Percentiles rank a stretch among this genome's conserved stretches.
These are phyloP conservation scores for Melanotaenia maccullochi DNA, from an alignment of 2,797 vertebrate species.

Conservation along the genomic window DNA sequence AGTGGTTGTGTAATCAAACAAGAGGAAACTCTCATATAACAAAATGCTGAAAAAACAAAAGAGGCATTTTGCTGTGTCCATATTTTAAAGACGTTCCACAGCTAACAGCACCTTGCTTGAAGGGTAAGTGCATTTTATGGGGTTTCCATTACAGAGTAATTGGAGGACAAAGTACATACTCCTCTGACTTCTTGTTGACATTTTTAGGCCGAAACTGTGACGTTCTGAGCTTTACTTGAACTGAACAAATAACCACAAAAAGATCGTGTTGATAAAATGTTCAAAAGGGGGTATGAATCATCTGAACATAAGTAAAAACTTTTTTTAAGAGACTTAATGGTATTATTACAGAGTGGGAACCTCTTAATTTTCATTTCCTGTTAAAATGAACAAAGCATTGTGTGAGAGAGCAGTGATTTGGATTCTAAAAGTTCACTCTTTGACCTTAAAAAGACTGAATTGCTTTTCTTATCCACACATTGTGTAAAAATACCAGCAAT, in stretches of 20 bases:
- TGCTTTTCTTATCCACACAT: slow-evolving; percentile 13
- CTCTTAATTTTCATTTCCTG: slow-evolving; percentile 52
- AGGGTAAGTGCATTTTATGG: slow-evolving; percentile 58
- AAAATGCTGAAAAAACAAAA: slow-evolving; percentile 6
- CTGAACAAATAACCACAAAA: slow-evolving; percentile 40
- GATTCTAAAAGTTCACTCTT: slow-evolving; percentile 40
- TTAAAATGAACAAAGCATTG: slow-evolving; percentile 35
- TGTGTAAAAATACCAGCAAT: slow-evolving; percentile 8
- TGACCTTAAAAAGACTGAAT: slow-evolving; percentile 40
- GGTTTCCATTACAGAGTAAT: slow-evolving; percentile 48
- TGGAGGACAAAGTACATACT: slow-evolving; percentile 61
- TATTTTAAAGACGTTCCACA: slow-evolving; percentile 55
- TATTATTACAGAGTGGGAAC: slow-evolving; percentile 36
- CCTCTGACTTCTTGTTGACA: slow-evolving; percentile 27
- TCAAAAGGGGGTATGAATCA: slow-evolving; percentile 42
- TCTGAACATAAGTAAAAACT: slow-evolving; percentile 25
- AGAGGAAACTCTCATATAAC: not conserved
- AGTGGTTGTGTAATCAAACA: not conserved
- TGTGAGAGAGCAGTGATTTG: slow-evolving; percentile 45
- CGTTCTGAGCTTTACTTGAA: too few relatives aligned
- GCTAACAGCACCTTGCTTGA: slow-evolving; percentile 59
- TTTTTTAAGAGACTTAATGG: slow-evolving; percentile 17
- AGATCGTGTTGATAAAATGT: slow-evolving; percentile 40
- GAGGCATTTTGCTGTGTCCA: slow-evolving; percentile 29
- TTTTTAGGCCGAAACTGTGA: not conserved